A percentile compares a stretch with the other conserved stretches of the same genome.
Evolutionary conservation across 2,888 invertebrate species (phyloP).

Genomic region (Drosophila trichaetosa): DNA sequence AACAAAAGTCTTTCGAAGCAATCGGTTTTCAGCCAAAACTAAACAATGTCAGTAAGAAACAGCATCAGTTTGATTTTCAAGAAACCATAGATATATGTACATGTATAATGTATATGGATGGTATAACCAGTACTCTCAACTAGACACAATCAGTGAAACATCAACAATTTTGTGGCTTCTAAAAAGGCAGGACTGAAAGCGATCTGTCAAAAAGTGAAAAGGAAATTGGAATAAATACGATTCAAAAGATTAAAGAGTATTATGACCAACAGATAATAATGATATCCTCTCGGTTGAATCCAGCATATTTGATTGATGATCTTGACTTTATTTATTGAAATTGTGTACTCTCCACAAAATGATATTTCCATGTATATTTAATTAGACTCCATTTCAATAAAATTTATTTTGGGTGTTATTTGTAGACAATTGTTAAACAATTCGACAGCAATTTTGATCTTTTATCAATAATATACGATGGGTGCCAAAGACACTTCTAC

Average conservation of each 20-base stretch:
- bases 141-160: background rate
- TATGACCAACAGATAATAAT: background rate
- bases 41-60: background rate
- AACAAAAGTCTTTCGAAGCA: background rate
- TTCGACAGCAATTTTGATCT: background rate
- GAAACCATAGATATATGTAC: background rate
- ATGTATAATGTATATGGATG: background rate
- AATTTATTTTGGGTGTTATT: background rate
- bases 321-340: background rate
- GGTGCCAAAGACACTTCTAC: background rate
- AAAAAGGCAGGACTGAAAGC: background rate
- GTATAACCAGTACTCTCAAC: background rate
- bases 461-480: background rate
- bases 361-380: background rate
- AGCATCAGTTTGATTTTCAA: background rate
- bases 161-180: background rate
- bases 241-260: background rate
- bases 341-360: background rate
- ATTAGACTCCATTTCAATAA: background rate
- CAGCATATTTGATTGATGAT: background rate
- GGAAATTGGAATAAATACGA: background rate
- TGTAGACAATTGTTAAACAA: background rate
- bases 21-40: constrained; percentile 3
- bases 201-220: background rate
- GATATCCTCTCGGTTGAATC: background rate